Percentiles rank a stretch among this genome's conserved stretches.
These are phyloP conservation scores for Euzetes globulus DNA, from an alignment of 2,888 invertebrate genomes.

Conservation along the genomic window DNA sequence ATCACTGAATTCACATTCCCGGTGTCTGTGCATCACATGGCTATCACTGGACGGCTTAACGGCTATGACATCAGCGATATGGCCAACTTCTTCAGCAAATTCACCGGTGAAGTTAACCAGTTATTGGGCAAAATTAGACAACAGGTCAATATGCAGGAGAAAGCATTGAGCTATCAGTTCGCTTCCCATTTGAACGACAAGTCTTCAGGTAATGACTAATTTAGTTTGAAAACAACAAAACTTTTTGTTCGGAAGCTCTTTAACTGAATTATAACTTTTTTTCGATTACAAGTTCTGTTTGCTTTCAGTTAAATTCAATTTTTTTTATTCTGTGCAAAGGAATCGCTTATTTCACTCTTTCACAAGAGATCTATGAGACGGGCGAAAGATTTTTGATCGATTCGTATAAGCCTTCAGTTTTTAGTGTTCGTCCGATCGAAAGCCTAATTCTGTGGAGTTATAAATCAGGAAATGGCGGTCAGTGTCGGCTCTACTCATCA, in stretches of 20 bases:
- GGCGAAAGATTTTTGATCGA: slow-evolving; percentile 11
- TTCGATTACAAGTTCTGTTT: neutral
- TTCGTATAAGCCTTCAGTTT: neutral
- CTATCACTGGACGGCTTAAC: neutral
- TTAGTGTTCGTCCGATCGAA: neutral
- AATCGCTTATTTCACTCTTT: neutral
- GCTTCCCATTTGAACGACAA: neutral
- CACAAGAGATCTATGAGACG: slow-evolving; percentile 1
- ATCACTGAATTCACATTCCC: neutral
- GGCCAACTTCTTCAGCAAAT: slow-evolving; percentile 21
- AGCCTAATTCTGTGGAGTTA: neutral
- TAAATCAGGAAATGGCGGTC: neutral
- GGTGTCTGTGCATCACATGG: slow-evolving; percentile 1
- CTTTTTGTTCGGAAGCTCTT: neutral
- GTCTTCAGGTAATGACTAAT: slow-evolving; percentile 3
- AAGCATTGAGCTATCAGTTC: neutral
- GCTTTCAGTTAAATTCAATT: neutral
- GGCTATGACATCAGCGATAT: slow-evolving; percentile 16
- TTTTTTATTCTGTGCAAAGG: neutral
- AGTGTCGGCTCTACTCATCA: neutral
- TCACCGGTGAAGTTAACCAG: neutral
- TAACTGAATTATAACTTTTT: neutral
- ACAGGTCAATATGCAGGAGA: neutral
- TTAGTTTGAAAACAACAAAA: neutral
- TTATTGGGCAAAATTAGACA: neutral